Evolutionary conservation across 2,888 invertebrate species (phyloP), one percentile per base, ranked within the genome.

Genomic region (Dexiosoma caninum): DNA sequence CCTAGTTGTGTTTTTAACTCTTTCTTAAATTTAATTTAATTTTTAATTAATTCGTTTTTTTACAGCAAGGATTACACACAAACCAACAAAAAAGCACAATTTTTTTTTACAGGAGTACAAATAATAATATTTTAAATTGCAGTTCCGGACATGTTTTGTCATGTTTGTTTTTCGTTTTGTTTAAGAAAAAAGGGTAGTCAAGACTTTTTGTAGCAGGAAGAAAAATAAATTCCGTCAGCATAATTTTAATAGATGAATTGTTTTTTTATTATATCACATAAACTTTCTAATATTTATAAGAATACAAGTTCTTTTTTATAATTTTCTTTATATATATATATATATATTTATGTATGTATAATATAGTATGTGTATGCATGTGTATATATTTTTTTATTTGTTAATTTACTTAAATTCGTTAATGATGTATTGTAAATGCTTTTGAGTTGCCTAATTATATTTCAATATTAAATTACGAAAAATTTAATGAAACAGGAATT

Each of bases 41-140:
- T 69, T 49, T 57, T 44, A 44, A 9, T 64, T 32, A 44, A 49
- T 64, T 64, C 12, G 9, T 79, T 57, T 14, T 66, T 53, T 53
- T 69, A 71, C 51, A 79, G 62, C 35, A 42, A 69, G 55, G 37
- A 60, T 59, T 70, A 19, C 40, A 69, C 62, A 76, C 49, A 57
- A 77, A 77, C 67, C 19, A 62, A n/a, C n/a, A n/a, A 64, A 40
- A 21, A 46, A 14, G n/a, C 2, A 21, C 1, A 32, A n/a, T n/a
- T n/a, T 64, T 53, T 82, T 78, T 16, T 57, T 75, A 80, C 83
- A 85, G 84, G 83, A 85, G 84, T 88, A 85, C 88, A 88, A 87
- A 88, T 85, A 49, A 83, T 87, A 88, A 86, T 88, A 79, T 88
- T 88, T 88, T 84, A 69, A 44, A 81, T 67, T 51, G 69, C 67